Percentiles rank a stretch among this genome's conserved stretches.
Conservation (phyloP, 1,140 invertebrate genomes). For the Palaemon carinicauda region DNA sequence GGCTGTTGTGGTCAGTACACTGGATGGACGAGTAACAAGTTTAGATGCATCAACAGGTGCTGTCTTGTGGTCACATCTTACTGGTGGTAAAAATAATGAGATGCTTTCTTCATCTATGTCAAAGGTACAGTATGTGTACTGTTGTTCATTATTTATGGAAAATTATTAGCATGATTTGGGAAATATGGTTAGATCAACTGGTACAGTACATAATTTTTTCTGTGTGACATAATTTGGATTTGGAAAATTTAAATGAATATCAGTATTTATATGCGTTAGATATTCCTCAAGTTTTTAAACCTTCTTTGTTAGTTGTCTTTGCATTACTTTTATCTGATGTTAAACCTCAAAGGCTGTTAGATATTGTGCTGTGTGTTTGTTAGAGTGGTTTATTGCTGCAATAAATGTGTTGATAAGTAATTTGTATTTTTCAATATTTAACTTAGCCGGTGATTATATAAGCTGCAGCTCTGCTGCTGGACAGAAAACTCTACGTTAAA, state of each 20-base stretch:
- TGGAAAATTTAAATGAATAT: neutral
- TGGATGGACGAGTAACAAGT: slow-evolving; percentile 85
- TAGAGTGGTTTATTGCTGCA: too few species aligned
- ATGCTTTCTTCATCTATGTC: slow-evolving; percentile 47
- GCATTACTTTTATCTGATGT: too few species aligned
- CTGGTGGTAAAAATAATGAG: slow-evolving; percentile 9
- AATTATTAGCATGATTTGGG: neutral
- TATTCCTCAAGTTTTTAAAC: neutral
- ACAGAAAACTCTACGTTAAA: too few species aligned
- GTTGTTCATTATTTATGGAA: neutral
- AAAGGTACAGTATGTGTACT: slow-evolving; percentile 66
- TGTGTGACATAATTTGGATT: neutral
- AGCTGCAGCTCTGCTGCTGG: too few species aligned
- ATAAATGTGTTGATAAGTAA: too few species aligned
- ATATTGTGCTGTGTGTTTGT: too few species aligned
- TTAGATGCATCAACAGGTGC: slow-evolving; percentile 75
- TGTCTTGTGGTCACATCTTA: slow-evolving; percentile 76
- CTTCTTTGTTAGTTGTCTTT: too few species aligned
- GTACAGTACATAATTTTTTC: too few species aligned
- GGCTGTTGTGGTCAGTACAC: slow-evolving; percentile 82
- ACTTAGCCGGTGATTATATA: too few species aligned
- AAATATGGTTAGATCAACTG: neutral
- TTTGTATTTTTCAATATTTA: too few species aligned
- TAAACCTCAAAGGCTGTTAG: too few species aligned
- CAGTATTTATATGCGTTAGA: neutral